Percentiles rank a stretch among this genome's conserved stretches.
phyloP scores from a whole-genome alignment of 2,797 vertebrate genomes.

The Forpus xanthops region DNA sequence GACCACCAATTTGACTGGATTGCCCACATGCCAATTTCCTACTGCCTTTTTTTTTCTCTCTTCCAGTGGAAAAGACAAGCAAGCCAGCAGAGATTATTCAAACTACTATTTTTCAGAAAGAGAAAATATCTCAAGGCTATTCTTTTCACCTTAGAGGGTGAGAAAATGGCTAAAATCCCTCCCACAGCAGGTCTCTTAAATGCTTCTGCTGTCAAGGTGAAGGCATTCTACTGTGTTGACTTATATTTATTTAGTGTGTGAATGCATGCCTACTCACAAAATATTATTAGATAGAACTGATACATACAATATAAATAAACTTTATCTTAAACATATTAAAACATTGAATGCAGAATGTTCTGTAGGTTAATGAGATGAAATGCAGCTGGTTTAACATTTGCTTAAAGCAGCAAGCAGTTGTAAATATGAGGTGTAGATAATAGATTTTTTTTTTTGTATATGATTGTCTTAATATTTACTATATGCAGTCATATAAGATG shows the following conservation, averaged over 20 bases:
- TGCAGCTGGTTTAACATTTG: background rate
- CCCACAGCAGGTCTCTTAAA: background rate
- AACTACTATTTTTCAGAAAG: background rate
- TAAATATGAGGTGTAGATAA: background rate
- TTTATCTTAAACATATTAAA: background rate
- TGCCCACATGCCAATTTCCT: background rate
- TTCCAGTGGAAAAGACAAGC: background rate
- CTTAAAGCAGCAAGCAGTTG: slow-evolving; percentile 12
- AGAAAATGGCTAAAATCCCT: background rate
- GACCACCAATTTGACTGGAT: background rate
- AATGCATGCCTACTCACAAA: background rate
- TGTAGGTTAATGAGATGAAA: background rate
- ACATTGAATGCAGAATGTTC: background rate
- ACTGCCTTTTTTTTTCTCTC: background rate
- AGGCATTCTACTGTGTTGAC: background rate
- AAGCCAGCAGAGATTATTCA: background rate
- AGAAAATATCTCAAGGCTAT: background rate
- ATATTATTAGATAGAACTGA: background rate
- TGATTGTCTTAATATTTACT: slow-evolving; percentile 38
- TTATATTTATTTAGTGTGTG: background rate
- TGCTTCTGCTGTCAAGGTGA: background rate
- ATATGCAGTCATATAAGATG: slow-evolving; percentile 47
- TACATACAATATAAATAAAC: background rate
- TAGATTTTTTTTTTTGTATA: slow-evolving; percentile 21
- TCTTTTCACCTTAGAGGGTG: background rate